phyloP scores from a whole-genome alignment of 92 coral and sea anemone genomes.

The Bergia sp. region DNA sequence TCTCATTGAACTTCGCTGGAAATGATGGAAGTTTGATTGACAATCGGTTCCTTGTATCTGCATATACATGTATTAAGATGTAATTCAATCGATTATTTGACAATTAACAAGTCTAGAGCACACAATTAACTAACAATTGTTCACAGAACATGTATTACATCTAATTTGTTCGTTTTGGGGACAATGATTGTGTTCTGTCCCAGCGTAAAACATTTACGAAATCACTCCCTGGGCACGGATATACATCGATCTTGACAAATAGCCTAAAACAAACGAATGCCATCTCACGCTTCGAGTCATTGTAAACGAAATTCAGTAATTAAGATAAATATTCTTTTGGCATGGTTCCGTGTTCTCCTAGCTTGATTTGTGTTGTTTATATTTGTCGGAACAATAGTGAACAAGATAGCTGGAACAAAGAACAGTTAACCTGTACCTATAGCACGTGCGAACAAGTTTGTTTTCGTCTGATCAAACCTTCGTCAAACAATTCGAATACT shows the following conservation, averaged over 20 bases:
- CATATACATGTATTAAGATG: constrained; percentile 87
- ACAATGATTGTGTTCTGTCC: constrained; percentile 11
- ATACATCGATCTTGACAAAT: constrained; percentile 5
- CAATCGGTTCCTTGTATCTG: constrained; percentile 68
- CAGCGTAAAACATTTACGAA: not conserved
- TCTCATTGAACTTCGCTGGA: constrained; percentile 52
- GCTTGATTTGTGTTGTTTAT: constrained; percentile 78
- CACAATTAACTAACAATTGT: constrained; percentile 91
- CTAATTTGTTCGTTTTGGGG: constrained; percentile 47
- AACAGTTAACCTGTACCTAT: constrained; percentile 20
- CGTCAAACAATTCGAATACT: not conserved
- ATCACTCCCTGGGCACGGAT: not conserved
- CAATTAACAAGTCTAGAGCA: constrained; percentile 92
- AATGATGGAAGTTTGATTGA: constrained; percentile 68
- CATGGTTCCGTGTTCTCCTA: constrained; percentile 42
- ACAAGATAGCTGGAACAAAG: constrained; percentile 71
- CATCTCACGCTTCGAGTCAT: not conserved
- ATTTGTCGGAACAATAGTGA: constrained; percentile 67
- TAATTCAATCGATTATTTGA: constrained; percentile 92
- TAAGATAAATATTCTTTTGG: constrained; percentile 17
- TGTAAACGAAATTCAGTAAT: constrained; percentile 12
- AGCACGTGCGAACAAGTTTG: constrained; percentile 57
- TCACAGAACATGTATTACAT: constrained; percentile 76
- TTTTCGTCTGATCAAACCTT: not conserved
- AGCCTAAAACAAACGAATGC: not conserved